Base-by-base conservation (phyloP, 2,113 vertebrate genomes). In the Ornithorhynchus anatinus region DNA sequence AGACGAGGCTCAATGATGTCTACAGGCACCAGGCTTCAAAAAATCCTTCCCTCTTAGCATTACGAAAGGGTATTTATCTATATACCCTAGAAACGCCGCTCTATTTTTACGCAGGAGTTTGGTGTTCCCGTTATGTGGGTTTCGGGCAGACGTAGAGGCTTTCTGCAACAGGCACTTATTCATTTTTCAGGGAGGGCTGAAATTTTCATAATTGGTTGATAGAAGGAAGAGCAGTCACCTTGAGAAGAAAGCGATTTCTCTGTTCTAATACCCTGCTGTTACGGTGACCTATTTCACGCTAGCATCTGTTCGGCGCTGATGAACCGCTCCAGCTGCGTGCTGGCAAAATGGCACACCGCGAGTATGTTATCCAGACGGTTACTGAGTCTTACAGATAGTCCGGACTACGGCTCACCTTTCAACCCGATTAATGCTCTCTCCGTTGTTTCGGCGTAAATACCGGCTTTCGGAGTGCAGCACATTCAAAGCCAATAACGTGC, bases 201-300 rank as follows among this genome's bases (percentile, higher is more conserved):
- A 53, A 40, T 87, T 82, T 79, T 86, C 69, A 53, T 79, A 87
- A 89, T 84, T 75, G 86, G 81, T 77, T 62, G 67, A 83, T 71
- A 74, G 83, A 90, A 89, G 61, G 32, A 86, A 81, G 56, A 68
- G 77, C 79, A 81, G 61, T 77, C 77, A 58, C 67, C 37, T 15
- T 35, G 75, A 67, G 74, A 61, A 80, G 36, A 63, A 60, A 80
- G 48, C 80, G 79, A 77, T 53, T 5, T 25, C 71, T 80, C 33
- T 59, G 72, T 79, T 80, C 69, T 35, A 71, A 47, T 73, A 82
- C 61, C 80, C 74, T 71, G 69, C 72, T 80, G 77, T 72, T 68
- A 58, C 17, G 20, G 69, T 77, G 82, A 89, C 88, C 90, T 82
- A 78, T 64, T 89, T 89, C 85, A 86, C 80, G 86, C 61, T 69